Percentiles rank a stretch among this genome's conserved stretches.
Evolutionary conservation across 2,113 vertebrate genomes (phyloP).

Genomic region (Empidonax alnorum): DNA sequence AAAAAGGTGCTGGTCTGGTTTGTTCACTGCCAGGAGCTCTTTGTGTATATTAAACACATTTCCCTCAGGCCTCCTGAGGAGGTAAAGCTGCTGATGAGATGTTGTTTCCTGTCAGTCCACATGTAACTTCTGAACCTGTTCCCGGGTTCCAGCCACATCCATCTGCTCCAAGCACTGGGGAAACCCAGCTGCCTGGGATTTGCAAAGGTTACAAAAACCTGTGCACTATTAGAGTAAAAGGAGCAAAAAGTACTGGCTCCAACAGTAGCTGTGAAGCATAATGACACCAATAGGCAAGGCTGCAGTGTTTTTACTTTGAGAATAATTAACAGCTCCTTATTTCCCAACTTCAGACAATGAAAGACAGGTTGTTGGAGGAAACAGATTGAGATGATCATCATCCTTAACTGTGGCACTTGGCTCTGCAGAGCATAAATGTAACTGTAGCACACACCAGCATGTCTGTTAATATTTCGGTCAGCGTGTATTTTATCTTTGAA

Average conservation of each 20-base stretch:
- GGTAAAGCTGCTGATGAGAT: not conserved
- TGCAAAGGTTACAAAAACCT: not conserved
- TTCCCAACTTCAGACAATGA: not conserved
- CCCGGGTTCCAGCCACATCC: not conserved
- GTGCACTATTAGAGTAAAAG: not conserved
- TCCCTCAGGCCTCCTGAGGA: not conserved
- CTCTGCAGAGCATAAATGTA: not conserved
- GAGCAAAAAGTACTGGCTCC: not conserved
- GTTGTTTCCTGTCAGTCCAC: not conserved
- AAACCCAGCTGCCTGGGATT: not conserved
- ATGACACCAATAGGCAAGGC: not conserved
- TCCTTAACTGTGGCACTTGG: not conserved
- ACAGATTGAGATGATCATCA: not conserved
- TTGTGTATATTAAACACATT: rapidly evolving
- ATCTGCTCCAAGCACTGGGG: not conserved
- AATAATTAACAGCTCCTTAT: not conserved
- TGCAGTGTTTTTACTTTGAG: no score
- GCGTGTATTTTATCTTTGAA: not conserved
- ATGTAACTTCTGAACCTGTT: not conserved
- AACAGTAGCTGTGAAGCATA: rapidly evolving
- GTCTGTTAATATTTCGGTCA: not conserved
- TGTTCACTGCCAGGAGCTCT: not conserved
- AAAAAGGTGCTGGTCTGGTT: not conserved
- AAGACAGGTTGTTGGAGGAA: not conserved
- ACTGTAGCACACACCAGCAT: not conserved